Evolutionary conservation across 2,113 vertebrate genomes (phyloP), one percentile per base, ranked within the genome.

Genomic region (Onychostruthus taczanowskii): DNA sequence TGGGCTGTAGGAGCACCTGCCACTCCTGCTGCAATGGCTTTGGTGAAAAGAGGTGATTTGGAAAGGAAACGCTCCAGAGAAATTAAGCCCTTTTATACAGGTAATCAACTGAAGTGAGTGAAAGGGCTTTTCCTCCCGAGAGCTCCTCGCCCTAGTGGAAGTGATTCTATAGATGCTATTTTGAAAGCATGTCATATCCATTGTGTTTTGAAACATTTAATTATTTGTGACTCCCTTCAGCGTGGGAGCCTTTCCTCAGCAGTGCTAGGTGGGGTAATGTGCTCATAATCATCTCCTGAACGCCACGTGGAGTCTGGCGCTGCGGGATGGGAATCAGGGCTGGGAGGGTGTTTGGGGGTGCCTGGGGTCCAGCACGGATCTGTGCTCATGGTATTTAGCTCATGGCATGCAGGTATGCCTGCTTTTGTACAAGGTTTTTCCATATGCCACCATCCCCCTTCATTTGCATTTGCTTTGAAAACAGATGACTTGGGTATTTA

Each of bases 171-270:
- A 95, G 92, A 96, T 97, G 94, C 96, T 96, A 95, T 95, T 96
- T 96, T 94, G 93, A 96, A 97, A 97, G 94, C 94, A 96, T 96
- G 94, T 95, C 95, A 94, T 94, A 94, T 21, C 95, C 95, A 96
- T 95, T 96, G 95, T 96, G 96, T 96, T 97, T 97, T 96, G 93
- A 96, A 97, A 94, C 93, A 93, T 87, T 97, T 97, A 97, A 97
- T 96, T 97, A 96, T 97, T 96, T 97, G 94, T 96, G 95, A 94
- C 95, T 97, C 96, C 95, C 91, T 96, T 97, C 95, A 94, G 94
- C 46, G 33, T 84, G 85, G 90, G 93, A 97, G 80, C 86, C 80
- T 70, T 94, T 88, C 92, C 77, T 92, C 90, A 31, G 90, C 92
- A 93, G 73, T 90, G 76, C 80, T 72, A 24, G 90, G 85, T 96